Evolutionary conservation across 1,140 invertebrate genomes (phyloP), one percentile per base, ranked within the genome.

Genomic region (Aphidius gifuensis): DNA sequence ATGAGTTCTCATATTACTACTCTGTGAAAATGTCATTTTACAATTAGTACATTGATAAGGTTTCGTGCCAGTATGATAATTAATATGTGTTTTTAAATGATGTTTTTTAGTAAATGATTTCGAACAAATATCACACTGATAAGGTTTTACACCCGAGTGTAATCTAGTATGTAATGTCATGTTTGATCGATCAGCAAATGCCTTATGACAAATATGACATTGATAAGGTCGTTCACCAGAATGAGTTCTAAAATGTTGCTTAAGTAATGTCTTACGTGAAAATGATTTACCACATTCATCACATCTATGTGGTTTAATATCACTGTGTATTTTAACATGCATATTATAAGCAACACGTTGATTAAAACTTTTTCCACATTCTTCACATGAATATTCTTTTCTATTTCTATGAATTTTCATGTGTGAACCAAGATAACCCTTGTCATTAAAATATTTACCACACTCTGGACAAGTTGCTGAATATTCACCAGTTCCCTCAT

Each of bases 81-180:
- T 93, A 39, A 92, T 82, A 75, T 93, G 93, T 0, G 92, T 93
- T 74, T 93, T 91, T 8, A 92, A 80, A 68, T 91, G 89, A 68
- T 92, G 88, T 67, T 92, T 92, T 78, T 92, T 94, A 42, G 92
- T 91, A 76, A 96, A 96, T 4, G 91, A 87, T 65, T 95, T 92
- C 5, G 89, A 85, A 72, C 94, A 97, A 2, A 93, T 76, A 1
- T 85, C 86, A 71, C 94, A 96, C 38, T 90, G 86, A 75, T 95
- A 96, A 0, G 94, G 94, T 68, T 94, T 92, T 39, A 93, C 86
- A 40, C 90, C 90, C 58, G 89, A 89, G 70, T 93, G 91, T 5
- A 92, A 76, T 59, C 90, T 81, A 64, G 89, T 85, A 78, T 92
- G 91, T 8, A 92, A 78, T 5, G 88, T 91, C 87, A 92, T 90